A percentile compares a stretch with the other conserved stretches of the same genome.
phyloP scores from a whole-genome alignment of 2,888 invertebrate genomes.

The Patella pellucida region DNA sequence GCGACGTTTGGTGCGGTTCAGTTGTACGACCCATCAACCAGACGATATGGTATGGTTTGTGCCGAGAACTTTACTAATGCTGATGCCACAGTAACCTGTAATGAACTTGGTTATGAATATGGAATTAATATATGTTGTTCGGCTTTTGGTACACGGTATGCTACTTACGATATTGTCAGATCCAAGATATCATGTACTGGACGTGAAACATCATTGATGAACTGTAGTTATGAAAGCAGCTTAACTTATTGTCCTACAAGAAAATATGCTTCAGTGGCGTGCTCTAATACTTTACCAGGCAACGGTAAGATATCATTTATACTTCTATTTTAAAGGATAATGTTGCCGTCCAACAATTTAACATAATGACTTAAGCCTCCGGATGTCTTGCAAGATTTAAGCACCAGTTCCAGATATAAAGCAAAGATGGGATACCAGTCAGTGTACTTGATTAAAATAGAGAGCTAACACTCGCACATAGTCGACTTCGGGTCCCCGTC shows the following conservation, averaged over 20 bases:
- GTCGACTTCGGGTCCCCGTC: too few species aligned
- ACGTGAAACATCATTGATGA: constrained; percentile 39
- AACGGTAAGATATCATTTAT: constrained; percentile 36
- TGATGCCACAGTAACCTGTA: constrained; percentile 49
- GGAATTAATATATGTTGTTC: constrained; percentile 56
- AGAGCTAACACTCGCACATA: too few species aligned
- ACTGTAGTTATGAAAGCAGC: constrained; percentile 43
- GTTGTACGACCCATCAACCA: constrained; percentile 37
- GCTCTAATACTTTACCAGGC: constrained; percentile 48
- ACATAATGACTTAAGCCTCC: too few species aligned
- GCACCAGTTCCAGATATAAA: too few species aligned
- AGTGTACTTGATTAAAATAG: too few species aligned
- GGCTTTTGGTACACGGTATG: constrained; percentile 44
- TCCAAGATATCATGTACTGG: constrained; percentile 47
- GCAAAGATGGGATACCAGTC: too few species aligned
- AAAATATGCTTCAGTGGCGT: constrained; percentile 57
- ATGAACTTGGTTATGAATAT: constrained; percentile 46
- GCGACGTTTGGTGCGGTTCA: constrained; percentile 51
- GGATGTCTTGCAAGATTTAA: too few species aligned
- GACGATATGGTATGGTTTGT: constrained; percentile 48
- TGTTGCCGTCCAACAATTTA: too few species aligned
- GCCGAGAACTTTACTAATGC: constrained; percentile 52
- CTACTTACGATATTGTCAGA: constrained; percentile 37
- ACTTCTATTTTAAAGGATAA: too few species aligned
- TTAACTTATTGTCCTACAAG: constrained; percentile 44